A percentile compares a stretch with the other conserved stretches of the same genome.
These are phyloP conservation scores for Pelmatolapia mariae DNA, from an alignment of 2,113 vertebrate genomes.

Conservation along the genomic window DNA sequence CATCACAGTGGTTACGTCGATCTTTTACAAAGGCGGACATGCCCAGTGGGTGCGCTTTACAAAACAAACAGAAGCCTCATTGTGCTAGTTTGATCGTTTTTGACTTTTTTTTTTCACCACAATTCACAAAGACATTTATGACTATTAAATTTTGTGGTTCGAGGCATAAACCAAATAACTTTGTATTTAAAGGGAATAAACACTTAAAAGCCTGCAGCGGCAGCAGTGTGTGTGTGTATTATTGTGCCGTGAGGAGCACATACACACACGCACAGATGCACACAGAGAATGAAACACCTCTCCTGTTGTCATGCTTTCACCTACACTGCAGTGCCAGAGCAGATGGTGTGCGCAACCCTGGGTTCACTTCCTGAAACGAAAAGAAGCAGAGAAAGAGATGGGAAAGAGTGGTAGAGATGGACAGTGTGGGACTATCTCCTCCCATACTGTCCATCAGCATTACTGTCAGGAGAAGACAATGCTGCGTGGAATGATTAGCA, in stretches of 20 bases:
- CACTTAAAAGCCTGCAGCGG: background rate
- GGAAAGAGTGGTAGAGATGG: background rate
- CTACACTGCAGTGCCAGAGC: constrained; percentile 5
- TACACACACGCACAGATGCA: background rate
- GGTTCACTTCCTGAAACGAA: constrained; percentile 25
- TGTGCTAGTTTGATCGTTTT: background rate
- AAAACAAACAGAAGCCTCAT: background rate
- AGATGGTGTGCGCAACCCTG: constrained; percentile 24
- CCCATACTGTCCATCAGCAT: background rate
- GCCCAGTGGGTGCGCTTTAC: background rate
- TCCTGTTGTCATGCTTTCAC: background rate
- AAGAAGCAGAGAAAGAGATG: background rate
- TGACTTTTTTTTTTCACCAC: background rate
- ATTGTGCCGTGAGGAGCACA: background rate
- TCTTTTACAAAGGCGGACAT: background rate
- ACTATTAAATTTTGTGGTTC: background rate
- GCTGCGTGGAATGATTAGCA: constrained; percentile 9
- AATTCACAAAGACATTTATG: background rate
- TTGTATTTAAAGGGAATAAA: background rate
- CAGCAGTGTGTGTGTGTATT: background rate
- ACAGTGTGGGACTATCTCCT: background rate
- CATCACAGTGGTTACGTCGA: background rate
- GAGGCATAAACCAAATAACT: background rate
- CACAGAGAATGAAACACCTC: background rate
- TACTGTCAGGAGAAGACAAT: constrained; percentile 33